Base-by-base conservation (phyloP, 30 jellyfish, hydroid and myxozoan species). In the Aurelia coerulea region DNA sequence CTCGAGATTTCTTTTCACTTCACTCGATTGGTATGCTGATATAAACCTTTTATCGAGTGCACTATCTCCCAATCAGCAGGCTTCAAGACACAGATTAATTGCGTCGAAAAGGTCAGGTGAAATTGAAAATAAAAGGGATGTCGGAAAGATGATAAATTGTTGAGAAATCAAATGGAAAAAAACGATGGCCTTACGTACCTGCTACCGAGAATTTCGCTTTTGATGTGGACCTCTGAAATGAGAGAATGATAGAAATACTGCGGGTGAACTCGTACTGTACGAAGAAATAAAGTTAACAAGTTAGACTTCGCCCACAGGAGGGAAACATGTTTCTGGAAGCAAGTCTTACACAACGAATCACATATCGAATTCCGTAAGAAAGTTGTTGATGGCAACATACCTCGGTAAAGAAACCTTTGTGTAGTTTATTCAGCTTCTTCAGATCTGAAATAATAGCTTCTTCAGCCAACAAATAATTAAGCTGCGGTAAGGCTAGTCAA, bases 391-490 rank as follows among this genome's bases (percentile, higher is more conserved):
- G 11, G 59, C 32, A 31, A 39, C 63, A 51, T 52, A 84, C 94
- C 87, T 73, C 88, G 3, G 85, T 12, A 31, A 73, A 73, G 37
- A 74, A 78, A 11, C 89, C 81, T 75, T 93, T 93, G 71, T 74
- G 92, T 17, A 90, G 74, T 62, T 85, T 89, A 74, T 87, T 90
- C 34, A 95, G 62, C 70, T 89, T 89, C 81, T 95, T 95, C 75
- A 95, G 77, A 58, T 95, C 99, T 12, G 97, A 78, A 65, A 85
- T 58, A 32, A 95, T 90, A 41, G 89, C 90, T 50, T 95, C 99
- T 39, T 95, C 99, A 18, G 90, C 18, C 81, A 95, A 85, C 65
- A 95, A 79, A 13, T 85, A 80, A 68, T 80, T 88, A 74, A 95
- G 74, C 74, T 88, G 99, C 34, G 94, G 88, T 75, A 51, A 19